Base-by-base conservation (phyloP, 2,888 invertebrate species). In the Cyclophora albipunctata region DNA sequence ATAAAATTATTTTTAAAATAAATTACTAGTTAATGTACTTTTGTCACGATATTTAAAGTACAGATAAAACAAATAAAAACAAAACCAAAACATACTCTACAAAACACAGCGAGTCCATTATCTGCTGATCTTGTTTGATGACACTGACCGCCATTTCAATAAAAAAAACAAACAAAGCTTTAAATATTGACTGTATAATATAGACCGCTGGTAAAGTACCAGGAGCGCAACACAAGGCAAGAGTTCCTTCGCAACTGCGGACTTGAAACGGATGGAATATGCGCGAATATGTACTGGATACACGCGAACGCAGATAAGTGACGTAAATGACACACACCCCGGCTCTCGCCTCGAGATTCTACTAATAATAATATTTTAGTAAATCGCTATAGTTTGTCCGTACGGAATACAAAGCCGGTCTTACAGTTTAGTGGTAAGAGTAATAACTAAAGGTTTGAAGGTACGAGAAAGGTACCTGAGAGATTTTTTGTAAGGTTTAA, bases 51-150 rank as follows among this genome's bases (percentile, higher is more conserved):
- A 20, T 20, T 20, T 20, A 20, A 20, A 20, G 20, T 2, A 20
- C 20, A 20, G 20, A 20, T 20, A 20, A 20, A 20, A 20, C 20
- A 20, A 20, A 20, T 20, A 56, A 48, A 59, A 54, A 63, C 66
- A 43, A 56, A 71, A 64, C 5, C 52, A 73, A 54, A 66, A 73
- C 74, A 64, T 64, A 76, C 72, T 67, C 63, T 44, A 66, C 55
- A 45, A 48, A 62, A 49, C 63, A 59, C 52, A 60, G 53, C 33
- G 53, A 58, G 48, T 61, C 53, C 58, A 62, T 53, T 35, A 62
- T 59, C 49, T 55, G 60, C 34, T 63, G 54, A 41, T 68, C 60
- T 49, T 57, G 55, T 40, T 63, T 66, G 45, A 57, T 53, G 52
- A 37, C 37, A 64, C 67, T 64, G 7, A 73, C 42, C 46, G 72